Evolutionary conservation across 2,888 invertebrate genomes (phyloP).

Genomic region (Caenorhabditis sp.): DNA sequence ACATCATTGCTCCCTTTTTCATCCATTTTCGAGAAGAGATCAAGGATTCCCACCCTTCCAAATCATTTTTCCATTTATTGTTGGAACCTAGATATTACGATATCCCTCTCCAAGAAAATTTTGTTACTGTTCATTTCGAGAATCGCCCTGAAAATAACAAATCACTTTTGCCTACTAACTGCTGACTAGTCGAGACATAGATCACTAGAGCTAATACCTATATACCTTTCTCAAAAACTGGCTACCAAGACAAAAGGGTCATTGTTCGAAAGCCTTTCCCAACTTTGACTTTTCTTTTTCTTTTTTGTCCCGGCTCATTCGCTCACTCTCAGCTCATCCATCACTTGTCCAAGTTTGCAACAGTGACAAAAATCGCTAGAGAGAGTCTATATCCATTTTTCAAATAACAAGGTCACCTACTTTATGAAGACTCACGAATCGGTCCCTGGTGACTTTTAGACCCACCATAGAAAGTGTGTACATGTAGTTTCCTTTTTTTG

Average conservation of each 20-base stretch:
- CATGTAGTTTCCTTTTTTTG: not conserved
- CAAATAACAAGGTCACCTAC: slow-evolving; percentile 46
- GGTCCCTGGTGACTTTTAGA: slow-evolving; percentile 40
- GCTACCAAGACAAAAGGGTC: slow-evolving; percentile 31
- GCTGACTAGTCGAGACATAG: slow-evolving; percentile 23
- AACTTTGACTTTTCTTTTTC: slow-evolving; percentile 35
- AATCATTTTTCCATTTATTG: not conserved
- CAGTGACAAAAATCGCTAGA: slow-evolving; percentile 41
- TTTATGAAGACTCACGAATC: slow-evolving; percentile 38
- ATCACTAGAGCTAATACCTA: slow-evolving; percentile 32
- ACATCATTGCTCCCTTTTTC: slow-evolving; percentile 53
- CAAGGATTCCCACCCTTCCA: slow-evolving; percentile 8
- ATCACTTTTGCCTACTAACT: slow-evolving; percentile 4
- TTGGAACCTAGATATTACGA: too few species aligned
- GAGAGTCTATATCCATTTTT: slow-evolving; percentile 12
- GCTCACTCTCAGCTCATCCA: slow-evolving; percentile 37
- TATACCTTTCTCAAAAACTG: slow-evolving; percentile 30
- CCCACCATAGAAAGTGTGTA: slow-evolving; percentile 14
- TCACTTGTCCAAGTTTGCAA: slow-evolving; percentile 46
- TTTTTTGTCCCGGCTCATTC: slow-evolving; percentile 20
- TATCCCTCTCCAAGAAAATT: too few species aligned
- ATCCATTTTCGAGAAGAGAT: slow-evolving; percentile 45
- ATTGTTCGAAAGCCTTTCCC: slow-evolving; percentile 35
- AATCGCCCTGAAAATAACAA: not conserved
- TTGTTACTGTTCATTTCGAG: too few species aligned